phyloP scores from a whole-genome alignment of 1,140 invertebrate species.

The Fopius arisanus region DNA sequence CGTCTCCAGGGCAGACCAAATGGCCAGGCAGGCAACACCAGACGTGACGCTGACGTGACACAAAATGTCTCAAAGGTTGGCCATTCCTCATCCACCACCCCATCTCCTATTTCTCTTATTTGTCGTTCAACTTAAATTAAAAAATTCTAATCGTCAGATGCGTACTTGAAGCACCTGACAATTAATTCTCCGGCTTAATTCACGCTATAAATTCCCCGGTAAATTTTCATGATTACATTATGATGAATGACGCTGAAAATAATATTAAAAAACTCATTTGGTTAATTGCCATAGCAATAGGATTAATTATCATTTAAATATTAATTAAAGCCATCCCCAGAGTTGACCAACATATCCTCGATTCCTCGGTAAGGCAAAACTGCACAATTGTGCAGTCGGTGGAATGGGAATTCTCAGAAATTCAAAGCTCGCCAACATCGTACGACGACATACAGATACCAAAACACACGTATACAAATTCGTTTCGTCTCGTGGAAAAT shows the following conservation, averaged over 20 bases:
- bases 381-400: background rate
- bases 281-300: background rate
- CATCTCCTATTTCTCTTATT: background rate
- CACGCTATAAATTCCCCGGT: background rate
- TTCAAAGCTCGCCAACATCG: conserved; percentile 7
- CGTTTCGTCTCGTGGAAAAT: background rate
- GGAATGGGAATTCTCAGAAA: background rate
- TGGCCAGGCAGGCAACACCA: conserved; percentile 29
- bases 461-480: background rate
- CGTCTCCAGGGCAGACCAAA: conserved; percentile 43
- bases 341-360: background rate
- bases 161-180: background rate
- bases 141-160: background rate
- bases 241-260: background rate
- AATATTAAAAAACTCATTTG: background rate
- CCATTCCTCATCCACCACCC: background rate
- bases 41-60: conserved; percentile 41
- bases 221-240: background rate
- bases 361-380: background rate
- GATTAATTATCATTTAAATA: background rate
- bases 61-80: conserved; percentile 24
- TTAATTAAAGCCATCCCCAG: background rate
- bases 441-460: background rate
- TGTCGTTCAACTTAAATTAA: background rate
- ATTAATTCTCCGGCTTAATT: background rate